These are phyloP conservation scores for Protomyctophum bolini DNA, from an alignment of 2,113 vertebrate species.

Conservation along the genomic window DNA sequence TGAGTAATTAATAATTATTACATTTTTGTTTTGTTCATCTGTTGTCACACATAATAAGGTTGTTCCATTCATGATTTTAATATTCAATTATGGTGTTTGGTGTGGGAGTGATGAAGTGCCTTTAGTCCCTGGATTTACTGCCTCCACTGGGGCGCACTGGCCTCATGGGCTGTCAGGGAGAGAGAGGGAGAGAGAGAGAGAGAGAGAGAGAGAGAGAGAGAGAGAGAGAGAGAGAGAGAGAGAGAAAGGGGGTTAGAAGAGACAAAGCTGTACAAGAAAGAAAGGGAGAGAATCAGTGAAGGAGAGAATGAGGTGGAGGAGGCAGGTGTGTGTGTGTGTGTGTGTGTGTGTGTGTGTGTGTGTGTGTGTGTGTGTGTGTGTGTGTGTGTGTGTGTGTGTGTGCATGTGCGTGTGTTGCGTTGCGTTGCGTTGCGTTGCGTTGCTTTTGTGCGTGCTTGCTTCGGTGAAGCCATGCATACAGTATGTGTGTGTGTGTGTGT, in stretches of 20 bases:
- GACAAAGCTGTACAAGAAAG: not conserved
- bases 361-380: too few species aligned
- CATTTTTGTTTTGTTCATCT: too few species aligned
- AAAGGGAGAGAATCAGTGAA: not conserved
- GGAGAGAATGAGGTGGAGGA: not conserved
- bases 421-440: too few species aligned
- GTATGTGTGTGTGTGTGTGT: not conserved
- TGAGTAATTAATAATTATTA: too few species aligned
- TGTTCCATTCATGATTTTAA: too few species aligned
- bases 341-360: constrained; percentile 4
- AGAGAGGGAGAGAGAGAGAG: constrained; percentile 6
- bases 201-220: not conserved
- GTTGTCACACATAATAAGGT: too few species aligned
- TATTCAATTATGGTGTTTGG: too few species aligned
- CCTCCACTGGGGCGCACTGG: constrained; percentile 22
- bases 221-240: not conserved
- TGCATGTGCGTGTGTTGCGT: too few species aligned
- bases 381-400: not conserved
- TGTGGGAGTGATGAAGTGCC: too few species aligned
- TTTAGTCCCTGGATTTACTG: not conserved
- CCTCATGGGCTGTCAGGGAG: constrained; percentile 32
- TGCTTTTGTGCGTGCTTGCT: too few species aligned
- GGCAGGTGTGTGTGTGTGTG: constrained; percentile 24
- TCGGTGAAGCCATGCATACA: too few species aligned
- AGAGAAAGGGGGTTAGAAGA: not conserved